These are phyloP conservation scores for Heteromyza rotundicornis DNA, from an alignment of 2,888 invertebrate species.

Conservation along the genomic window DNA sequence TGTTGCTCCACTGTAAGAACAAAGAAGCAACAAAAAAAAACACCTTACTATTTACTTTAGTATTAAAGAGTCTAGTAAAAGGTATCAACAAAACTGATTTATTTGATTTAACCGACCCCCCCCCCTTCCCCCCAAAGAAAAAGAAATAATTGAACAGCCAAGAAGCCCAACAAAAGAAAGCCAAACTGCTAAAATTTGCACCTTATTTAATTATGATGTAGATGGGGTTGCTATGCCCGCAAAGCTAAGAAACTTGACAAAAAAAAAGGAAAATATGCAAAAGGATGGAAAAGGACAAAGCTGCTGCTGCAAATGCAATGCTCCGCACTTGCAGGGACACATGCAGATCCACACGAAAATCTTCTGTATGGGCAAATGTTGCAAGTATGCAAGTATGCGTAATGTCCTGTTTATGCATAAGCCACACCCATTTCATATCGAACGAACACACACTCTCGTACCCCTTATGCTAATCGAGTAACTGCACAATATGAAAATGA, in stretches of 20 bases:
- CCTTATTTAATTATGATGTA: slow-evolving; percentile 19
- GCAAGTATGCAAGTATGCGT: slow-evolving; percentile 9
- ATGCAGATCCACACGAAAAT: too few relatives aligned
- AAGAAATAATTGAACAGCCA: background rate
- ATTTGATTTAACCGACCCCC: too few relatives aligned
- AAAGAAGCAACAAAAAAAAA: slow-evolving; percentile 13
- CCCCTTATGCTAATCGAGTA: slow-evolving; percentile 47
- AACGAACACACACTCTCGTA: background rate
- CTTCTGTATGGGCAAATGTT: background rate
- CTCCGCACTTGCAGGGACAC: background rate
- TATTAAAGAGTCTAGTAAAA: background rate
- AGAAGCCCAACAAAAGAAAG: background rate
- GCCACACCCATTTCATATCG: slow-evolving; percentile 48
- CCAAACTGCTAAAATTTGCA: too few relatives aligned
- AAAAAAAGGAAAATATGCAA: slow-evolving; percentile 20
- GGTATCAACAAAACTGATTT: slow-evolving; percentile 15
- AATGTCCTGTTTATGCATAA: slow-evolving; percentile 34
- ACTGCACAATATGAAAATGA: slow-evolving; percentile 33
- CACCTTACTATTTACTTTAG: background rate
- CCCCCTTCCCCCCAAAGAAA: too few relatives aligned
- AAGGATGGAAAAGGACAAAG: slow-evolving; percentile 13
- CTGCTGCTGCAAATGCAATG: slow-evolving; percentile 4
- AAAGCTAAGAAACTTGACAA: slow-evolving; percentile 9
- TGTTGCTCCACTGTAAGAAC: background rate
- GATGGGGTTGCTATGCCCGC: slow-evolving; percentile 3